phyloP scores from a whole-genome alignment of 2,113 vertebrate species.

The Orycteropus afer region DNA sequence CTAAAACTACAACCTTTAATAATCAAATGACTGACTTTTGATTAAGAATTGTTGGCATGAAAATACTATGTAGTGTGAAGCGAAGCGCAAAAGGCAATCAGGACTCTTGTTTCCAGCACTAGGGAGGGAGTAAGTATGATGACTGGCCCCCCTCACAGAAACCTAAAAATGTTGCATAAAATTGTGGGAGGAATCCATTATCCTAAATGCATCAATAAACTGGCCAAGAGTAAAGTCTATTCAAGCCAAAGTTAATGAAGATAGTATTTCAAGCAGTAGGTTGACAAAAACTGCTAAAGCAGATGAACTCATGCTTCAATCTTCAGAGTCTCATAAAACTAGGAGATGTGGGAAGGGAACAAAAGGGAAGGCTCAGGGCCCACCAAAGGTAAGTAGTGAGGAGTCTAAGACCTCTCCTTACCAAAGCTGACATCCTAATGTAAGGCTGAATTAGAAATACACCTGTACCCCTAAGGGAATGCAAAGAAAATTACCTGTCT shows the following conservation, averaged over 20 bases:
- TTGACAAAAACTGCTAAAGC: background rate
- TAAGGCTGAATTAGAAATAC: background rate
- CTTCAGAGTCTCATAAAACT: background rate
- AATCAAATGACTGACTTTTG: background rate
- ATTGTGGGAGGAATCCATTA: background rate
- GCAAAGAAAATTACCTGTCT: background rate
- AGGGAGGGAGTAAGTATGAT: background rate
- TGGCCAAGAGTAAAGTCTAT: background rate
- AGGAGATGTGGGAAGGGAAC: background rate
- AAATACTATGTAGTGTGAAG: background rate
- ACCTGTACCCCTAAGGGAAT: background rate
- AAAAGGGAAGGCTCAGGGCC: background rate
- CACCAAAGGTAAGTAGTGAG: background rate
- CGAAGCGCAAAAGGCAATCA: background rate
- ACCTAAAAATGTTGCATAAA: background rate
- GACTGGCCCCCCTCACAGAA: background rate
- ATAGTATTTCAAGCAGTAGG: background rate
- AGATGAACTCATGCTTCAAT: background rate
- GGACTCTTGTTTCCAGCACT: background rate
- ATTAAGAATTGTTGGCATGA: background rate
- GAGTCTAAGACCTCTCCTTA: background rate
- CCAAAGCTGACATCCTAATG: background rate
- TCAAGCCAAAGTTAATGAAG: background rate
- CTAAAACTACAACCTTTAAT: conserved; percentile 37
- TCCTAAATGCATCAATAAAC: background rate